Evolutionary conservation across 1,140 invertebrate species (phyloP).

Genomic region (Dreissena polymorpha): DNA sequence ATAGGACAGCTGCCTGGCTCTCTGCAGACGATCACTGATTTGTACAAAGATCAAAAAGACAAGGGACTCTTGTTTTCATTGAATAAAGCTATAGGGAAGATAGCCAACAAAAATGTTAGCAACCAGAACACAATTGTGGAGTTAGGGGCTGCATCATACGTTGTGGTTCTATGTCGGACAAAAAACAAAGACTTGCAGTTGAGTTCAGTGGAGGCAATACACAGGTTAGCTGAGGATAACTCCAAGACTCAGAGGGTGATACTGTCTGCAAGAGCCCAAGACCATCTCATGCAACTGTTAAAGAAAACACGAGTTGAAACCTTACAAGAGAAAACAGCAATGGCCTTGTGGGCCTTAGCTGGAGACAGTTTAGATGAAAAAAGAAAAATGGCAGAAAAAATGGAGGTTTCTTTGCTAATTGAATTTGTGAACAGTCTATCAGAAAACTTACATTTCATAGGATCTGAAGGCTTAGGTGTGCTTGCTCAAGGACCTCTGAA

Average conservation of each 20-base stretch:
- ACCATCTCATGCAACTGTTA: constrained; percentile 73
- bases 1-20: constrained; percentile 65
- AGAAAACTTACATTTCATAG: constrained; percentile 76
- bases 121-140: constrained; percentile 75
- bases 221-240: constrained; percentile 73
- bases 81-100: constrained; percentile 66
- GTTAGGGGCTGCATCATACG: constrained; percentile 67
- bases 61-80: constrained; percentile 70
- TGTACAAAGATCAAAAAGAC: constrained; percentile 69
- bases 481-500: constrained; percentile 75
- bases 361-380: constrained; percentile 73
- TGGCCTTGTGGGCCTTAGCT: constrained; percentile 78
- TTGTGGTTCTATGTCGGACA: constrained; percentile 64
- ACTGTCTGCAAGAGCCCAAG: constrained; percentile 68
- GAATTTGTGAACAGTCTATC: constrained; percentile 76
- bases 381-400: constrained; percentile 74
- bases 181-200: constrained; percentile 73
- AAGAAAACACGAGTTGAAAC: constrained; percentile 68
- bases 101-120: constrained; percentile 62
- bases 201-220: constrained; percentile 75
- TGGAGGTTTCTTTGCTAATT: constrained; percentile 75
- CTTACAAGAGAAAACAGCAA: constrained; percentile 76
- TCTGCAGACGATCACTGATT: constrained; percentile 64
- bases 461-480: constrained; percentile 76
- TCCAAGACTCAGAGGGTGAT: constrained; percentile 71